Percentiles rank a stretch among this genome's conserved stretches.
phyloP scores from a whole-genome alignment of 2,888 invertebrate species.

The Lepetodrilus schrolli region DNA sequence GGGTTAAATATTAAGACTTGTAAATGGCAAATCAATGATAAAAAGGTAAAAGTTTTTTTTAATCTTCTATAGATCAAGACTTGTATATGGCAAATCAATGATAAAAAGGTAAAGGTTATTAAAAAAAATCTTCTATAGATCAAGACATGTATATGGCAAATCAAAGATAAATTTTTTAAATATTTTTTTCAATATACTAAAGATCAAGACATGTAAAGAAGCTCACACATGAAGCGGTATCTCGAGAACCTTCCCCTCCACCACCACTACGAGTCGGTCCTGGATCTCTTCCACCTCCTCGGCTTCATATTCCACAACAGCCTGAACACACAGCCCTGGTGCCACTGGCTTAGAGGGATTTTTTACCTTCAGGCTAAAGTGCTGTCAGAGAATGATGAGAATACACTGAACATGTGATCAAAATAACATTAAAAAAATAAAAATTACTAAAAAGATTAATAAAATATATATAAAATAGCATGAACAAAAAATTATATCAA shows the following conservation, averaged over 20 bases:
- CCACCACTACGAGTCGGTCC: constrained; percentile 72
- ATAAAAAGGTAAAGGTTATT: no score
- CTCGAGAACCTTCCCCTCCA: constrained; percentile 73
- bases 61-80: no score
- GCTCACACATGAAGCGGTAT: constrained; percentile 70
- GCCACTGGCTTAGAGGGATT: constrained; percentile 73
- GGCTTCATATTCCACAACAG: constrained; percentile 68
- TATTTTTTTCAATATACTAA: no score
- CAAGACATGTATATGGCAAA: no score
- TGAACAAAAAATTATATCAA: no score
- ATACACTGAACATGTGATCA: not conserved
- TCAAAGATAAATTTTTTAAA: no score
- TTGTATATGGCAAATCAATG: no score
- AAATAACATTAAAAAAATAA: not conserved
- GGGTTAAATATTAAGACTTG: no score
- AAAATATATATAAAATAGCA: not conserved
- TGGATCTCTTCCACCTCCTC: constrained; percentile 59
- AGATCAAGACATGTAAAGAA: no score
- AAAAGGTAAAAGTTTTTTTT: no score
- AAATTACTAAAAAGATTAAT: not conserved
- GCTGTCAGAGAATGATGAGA: constrained; percentile 63
- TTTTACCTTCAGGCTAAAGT: constrained; percentile 71
- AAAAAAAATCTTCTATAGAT: no score
- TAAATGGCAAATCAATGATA: no score
- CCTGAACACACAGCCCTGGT: constrained; percentile 71